Evolutionary conservation across 2,888 invertebrate genomes (phyloP).

Genomic region (Chrysolina oricalcia): DNA sequence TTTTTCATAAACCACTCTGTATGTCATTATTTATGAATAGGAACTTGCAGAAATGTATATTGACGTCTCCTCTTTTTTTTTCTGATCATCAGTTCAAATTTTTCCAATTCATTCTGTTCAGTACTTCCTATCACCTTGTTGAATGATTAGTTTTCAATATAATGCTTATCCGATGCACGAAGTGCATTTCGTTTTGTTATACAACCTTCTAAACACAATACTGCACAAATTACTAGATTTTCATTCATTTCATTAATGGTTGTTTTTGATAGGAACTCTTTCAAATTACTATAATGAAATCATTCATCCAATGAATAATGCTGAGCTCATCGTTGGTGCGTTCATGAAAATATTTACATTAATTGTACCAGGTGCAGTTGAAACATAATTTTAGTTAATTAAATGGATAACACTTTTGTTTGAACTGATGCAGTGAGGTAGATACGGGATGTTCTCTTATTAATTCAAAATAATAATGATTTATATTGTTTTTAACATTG

Average conservation of each 20-base stretch:
- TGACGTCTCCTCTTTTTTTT: no score
- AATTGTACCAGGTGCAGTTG: background rate
- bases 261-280: slow-evolving; percentile 3
- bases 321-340: slow-evolving; percentile 1
- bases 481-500: background rate
- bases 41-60: no score
- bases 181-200: slow-evolving; percentile 8
- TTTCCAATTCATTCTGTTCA: background rate
- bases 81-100: background rate
- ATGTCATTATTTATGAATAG: no score
- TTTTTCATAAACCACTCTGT: no score
- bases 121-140: background rate
- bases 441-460: background rate
- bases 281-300: slow-evolving; percentile 4
- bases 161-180: slow-evolving; percentile 10
- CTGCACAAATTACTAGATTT: slow-evolving; percentile 11
- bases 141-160: background rate
- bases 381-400: background rate
- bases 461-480: background rate
- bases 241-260: slow-evolving; percentile 4
- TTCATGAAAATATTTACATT: slow-evolving; percentile 12
- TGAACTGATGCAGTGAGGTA: background rate
- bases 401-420: background rate
- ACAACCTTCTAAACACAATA: slow-evolving; percentile 11
- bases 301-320: slow-evolving; percentile 5